These are phyloP conservation scores for Sebastes steindachneri DNA, from an alignment of 2,797 vertebrate species.

Conservation along the genomic window DNA sequence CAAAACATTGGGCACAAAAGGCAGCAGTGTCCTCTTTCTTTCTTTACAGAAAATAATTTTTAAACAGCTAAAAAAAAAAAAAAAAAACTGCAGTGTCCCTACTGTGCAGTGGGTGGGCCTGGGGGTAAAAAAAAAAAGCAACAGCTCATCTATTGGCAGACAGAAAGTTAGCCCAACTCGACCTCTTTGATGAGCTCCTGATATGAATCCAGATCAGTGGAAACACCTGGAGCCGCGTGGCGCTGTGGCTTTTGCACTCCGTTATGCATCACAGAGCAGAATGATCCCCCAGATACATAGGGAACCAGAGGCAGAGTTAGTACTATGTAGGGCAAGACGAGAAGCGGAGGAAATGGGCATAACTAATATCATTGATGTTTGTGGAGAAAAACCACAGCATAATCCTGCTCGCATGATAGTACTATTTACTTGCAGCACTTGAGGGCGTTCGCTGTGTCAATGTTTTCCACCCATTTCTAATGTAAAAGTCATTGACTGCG, in stretches of 20 bases:
- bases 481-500: neutral
- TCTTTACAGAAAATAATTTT: conserved; percentile 49
- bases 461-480: conserved; percentile 11
- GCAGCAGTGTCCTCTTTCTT: conserved; percentile 36
- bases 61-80: conserved; percentile 13
- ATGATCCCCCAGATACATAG: conserved; percentile 44
- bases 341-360: conserved; percentile 41
- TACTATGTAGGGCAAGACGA: conserved; percentile 46
- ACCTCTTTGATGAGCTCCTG: conserved; percentile 57
- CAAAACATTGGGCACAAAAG: conserved; percentile 58
- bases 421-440: conserved; percentile 30
- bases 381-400: conserved; percentile 41
- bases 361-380: conserved; percentile 59
- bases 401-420: conserved; percentile 38
- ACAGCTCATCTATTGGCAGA: conserved; percentile 7
- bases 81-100: neutral
- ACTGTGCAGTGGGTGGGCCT: neutral
- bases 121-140: neutral
- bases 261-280: conserved; percentile 57
- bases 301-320: conserved; percentile 50
- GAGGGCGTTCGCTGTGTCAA: conserved; percentile 18
- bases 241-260: conserved; percentile 47
- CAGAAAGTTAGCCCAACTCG: conserved; percentile 26
- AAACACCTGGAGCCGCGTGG: conserved; percentile 55
- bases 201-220: conserved; percentile 52